Base-by-base conservation (phyloP, 2,888 invertebrate genomes). In the Holacanthella duospinosa region DNA sequence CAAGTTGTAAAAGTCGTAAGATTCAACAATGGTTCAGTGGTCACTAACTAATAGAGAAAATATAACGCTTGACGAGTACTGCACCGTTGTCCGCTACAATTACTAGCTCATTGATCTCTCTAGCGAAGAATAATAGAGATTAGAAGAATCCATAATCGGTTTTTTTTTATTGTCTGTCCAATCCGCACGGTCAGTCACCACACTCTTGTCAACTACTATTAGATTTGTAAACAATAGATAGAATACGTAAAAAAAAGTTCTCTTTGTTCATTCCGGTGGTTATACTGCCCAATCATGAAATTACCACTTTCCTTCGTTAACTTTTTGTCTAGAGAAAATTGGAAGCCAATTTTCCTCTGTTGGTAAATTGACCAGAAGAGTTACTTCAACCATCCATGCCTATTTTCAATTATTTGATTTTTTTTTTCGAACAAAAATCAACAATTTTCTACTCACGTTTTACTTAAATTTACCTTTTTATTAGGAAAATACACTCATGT, bases 251-350 rank as follows among this genome's bases (percentile, higher is more conserved):
- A n/a, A n/a, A 48, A 48, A 21, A 48, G n/a, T 21, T 21, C 16
- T 16, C 16, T 36, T 36, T 36, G 21, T n/a, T 21, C 48, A 21
- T 4, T 48, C 48, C 12, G n/a, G n/a, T n/a, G n/a, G n/a, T n/a
- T n/a, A n/a, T n/a, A n/a, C n/a, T n/a, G n/a, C n/a, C 48, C 48
- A 48, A 48, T 48, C 48, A 48, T 21, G 36, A 48, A 48, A 48
- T 48, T 48, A 48, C 48, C 48, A 48, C 48, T 48, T 21, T 48
- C 48, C 48, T 48, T 21, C 21, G 19, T 48, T 48, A 48, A 48
- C 48, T 48, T 21, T 12, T n/a, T n/a, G 48, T 48, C 21, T 48
- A 9, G 21, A 48, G 48, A 48, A 48, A 48, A 48, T 48, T 48
- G 48, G 48, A 21, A n/a, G 16, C 48, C 48, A 48, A 48, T 48